phyloP scores from a whole-genome alignment of 2,888 invertebrate genomes.

The Drosophila mulleri region DNA sequence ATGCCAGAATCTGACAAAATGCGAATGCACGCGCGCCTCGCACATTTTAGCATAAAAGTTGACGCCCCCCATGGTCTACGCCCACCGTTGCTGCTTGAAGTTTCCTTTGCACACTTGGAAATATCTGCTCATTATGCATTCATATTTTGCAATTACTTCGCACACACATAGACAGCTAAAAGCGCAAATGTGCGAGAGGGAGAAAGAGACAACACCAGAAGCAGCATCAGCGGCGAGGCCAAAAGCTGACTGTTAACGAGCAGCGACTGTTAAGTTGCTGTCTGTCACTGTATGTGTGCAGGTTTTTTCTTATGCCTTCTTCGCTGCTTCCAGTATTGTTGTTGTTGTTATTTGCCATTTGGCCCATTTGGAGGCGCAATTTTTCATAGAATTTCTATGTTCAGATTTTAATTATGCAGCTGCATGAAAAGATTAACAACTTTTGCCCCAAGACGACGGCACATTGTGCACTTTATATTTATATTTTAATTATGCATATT shows the following conservation, averaged over 20 bases:
- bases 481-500: slow-evolving; percentile 76
- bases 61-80: slow-evolving; percentile 30
- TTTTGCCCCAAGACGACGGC: slow-evolving; percentile 47
- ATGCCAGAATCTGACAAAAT: slow-evolving; percentile 59
- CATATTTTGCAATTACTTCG: slow-evolving; percentile 80
- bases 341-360: slow-evolving; percentile 43
- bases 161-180: slow-evolving; percentile 48
- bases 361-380: slow-evolving; percentile 44
- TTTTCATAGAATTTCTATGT: slow-evolving; percentile 75
- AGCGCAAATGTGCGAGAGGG: slow-evolving; percentile 45
- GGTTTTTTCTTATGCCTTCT: slow-evolving; percentile 20
- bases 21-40: slow-evolving; percentile 72
- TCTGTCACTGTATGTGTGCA: slow-evolving; percentile 28
- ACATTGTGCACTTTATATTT: slow-evolving; percentile 62
- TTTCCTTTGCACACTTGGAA: slow-evolving; percentile 76
- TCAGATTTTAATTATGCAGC: slow-evolving; percentile 85
- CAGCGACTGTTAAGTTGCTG: slow-evolving; percentile 70
- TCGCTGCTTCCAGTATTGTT: slow-evolving; percentile 22
- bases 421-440: slow-evolving; percentile 85
- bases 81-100: slow-evolving; percentile 57
- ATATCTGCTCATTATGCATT: slow-evolving; percentile 83
- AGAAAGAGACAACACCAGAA: slow-evolving; percentile 48
- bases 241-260: slow-evolving; percentile 59
- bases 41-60: slow-evolving; percentile 79
- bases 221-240: slow-evolving; percentile 33